Evolutionary conservation across 2,797 vertebrate species (phyloP).

Genomic region (Smutsia gigantea): DNA sequence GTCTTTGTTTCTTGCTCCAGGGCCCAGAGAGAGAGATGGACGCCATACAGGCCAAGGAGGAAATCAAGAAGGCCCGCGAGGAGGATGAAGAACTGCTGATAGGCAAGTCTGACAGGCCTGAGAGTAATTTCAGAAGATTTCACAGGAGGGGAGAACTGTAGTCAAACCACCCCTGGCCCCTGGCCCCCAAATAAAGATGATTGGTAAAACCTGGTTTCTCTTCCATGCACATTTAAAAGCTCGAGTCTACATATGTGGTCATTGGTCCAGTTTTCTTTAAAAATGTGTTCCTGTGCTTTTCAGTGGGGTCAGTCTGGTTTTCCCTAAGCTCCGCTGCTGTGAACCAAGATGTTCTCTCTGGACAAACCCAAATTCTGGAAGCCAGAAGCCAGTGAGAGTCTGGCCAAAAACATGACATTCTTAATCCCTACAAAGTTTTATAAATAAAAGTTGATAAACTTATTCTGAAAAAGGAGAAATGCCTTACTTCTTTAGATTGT

Average conservation of each 20-base stretch:
- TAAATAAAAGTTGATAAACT: constrained; percentile 17
- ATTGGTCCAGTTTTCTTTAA: not conserved
- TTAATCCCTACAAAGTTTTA: not conserved
- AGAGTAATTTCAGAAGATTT: not conserved
- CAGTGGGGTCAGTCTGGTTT: not conserved
- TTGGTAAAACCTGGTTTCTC: not conserved
- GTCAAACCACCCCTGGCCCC: not conserved
- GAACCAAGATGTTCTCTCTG: not conserved
- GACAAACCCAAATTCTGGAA: not conserved
- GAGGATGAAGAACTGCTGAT: constrained; percentile 65
- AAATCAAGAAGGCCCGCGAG: constrained; percentile 62
- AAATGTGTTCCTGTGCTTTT: not conserved
- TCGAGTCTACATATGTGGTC: not conserved
- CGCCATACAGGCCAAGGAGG: constrained; percentile 83
- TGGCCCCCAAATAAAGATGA: not conserved
- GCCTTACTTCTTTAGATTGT: not conserved
- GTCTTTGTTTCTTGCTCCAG: constrained; percentile 73
- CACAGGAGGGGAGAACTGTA: constrained; percentile 66
- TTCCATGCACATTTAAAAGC: not conserved
- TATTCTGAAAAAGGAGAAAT: not conserved
- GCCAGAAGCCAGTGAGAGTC: not conserved
- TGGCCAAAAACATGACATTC: not conserved
- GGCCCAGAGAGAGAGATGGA: constrained; percentile 90
- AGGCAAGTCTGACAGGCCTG: not conserved
- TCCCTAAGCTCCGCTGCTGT: not conserved